phyloP scores from a whole-genome alignment of 1,140 invertebrate species.

The Scylla paramamosain region DNA sequence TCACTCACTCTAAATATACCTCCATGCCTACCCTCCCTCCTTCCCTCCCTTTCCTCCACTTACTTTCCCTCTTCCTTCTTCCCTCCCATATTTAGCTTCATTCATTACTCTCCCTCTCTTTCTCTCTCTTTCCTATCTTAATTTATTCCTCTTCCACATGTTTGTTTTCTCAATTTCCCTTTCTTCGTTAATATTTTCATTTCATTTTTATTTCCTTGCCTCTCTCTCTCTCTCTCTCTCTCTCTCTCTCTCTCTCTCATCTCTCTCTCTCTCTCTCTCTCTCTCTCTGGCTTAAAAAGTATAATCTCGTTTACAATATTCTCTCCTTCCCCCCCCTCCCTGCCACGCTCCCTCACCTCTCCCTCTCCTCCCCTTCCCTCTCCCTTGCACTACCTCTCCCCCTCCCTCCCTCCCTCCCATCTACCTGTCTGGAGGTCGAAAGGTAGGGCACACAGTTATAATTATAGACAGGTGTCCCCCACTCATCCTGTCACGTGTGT shows the following conservation, averaged over 20 bases:
- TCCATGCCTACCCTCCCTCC: background rate
- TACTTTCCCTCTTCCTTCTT: background rate
- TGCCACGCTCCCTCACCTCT: background rate
- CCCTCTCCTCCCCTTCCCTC: background rate
- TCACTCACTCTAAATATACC: background rate
- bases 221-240: background rate
- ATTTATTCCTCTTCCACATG: background rate
- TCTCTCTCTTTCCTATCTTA: background rate
- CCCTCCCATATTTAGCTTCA: background rate
- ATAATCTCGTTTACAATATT: background rate
- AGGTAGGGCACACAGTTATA: background rate
- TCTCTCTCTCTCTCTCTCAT: slow-evolving; percentile 38
- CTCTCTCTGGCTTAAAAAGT: background rate
- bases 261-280: slow-evolving; percentile 29
- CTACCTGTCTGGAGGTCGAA: background rate
- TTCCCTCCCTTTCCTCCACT: background rate
- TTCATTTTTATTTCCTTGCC: background rate
- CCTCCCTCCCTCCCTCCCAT: background rate
- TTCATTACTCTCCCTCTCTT: background rate
- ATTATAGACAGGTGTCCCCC: background rate
- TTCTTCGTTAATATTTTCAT: background rate
- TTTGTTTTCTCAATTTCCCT: background rate
- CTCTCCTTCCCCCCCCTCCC: background rate
- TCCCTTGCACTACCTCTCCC: slow-evolving; percentile 15
- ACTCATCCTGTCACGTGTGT: background rate